These are phyloP conservation scores for Sterna hirundo DNA, from an alignment of 2,113 vertebrate genomes.

Conservation along the genomic window DNA sequence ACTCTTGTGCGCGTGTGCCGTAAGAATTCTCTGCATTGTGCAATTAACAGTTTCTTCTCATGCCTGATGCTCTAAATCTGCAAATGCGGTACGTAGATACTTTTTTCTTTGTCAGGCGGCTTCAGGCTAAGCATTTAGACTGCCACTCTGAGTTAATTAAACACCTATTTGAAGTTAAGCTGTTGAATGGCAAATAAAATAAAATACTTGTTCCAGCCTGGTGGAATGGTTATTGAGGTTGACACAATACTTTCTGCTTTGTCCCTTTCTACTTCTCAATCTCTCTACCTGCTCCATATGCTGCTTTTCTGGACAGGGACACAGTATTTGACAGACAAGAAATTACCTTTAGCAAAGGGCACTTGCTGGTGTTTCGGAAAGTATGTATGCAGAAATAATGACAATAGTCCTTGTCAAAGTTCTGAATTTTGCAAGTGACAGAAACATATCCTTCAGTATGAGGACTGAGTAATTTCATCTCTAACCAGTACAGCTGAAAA, in stretches of 20 bases:
- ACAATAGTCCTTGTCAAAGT: not conserved
- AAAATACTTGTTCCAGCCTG: slow-evolving; percentile 15
- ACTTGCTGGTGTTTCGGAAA: not conserved
- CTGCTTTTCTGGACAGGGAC: not conserved
- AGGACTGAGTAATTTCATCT: not conserved
- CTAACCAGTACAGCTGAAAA: not conserved
- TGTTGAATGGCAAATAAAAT: slow-evolving; percentile 60
- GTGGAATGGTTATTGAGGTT: slow-evolving; percentile 1
- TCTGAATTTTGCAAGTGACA: not conserved
- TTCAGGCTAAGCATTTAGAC: slow-evolving; percentile 53
- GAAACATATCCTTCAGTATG: not conserved
- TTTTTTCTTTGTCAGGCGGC: slow-evolving; percentile 37
- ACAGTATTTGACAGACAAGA: not conserved
- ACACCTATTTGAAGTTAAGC: slow-evolving; percentile 66
- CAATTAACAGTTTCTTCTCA: slow-evolving; percentile 29
- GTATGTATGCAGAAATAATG: not conserved
- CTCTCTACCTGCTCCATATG: not conserved
- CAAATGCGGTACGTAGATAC: not conserved
- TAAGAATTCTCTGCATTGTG: not conserved
- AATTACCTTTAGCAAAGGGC: slow-evolving; percentile 8
- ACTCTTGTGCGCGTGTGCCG: not conserved
- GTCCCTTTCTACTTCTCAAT: not conserved
- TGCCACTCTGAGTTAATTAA: slow-evolving; percentile 70
- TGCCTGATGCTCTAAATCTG: slow-evolving; percentile 12
- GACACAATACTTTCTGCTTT: not conserved